phyloP scores from a whole-genome alignment of 2,797 vertebrate species.

The Balearica regulorum region DNA sequence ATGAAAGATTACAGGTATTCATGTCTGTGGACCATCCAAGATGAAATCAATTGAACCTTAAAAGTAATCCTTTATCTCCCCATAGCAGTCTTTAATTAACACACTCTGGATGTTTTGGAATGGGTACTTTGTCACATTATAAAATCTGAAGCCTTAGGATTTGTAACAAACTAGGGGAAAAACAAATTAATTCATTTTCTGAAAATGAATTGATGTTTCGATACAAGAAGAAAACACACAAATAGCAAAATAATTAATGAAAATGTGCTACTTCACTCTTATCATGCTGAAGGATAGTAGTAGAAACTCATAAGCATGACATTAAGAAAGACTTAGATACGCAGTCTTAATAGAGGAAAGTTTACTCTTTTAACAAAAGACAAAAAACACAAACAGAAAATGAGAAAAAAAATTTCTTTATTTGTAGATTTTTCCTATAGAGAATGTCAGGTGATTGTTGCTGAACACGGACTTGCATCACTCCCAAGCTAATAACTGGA shows the following conservation, averaged over 20 bases:
- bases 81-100: constrained; percentile 41
- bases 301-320: neutral
- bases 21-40: neutral
- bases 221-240: neutral
- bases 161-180: neutral
- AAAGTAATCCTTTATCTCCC: constrained; percentile 9
- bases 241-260: neutral
- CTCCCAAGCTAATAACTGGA: neutral
- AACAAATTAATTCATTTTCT: neutral
- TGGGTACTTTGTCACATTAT: neutral
- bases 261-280: neutral
- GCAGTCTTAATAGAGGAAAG: neutral
- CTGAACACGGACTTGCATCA: neutral
- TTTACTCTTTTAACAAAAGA: neutral
- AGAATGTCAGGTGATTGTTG: neutral
- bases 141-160: neutral
- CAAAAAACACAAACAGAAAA: neutral
- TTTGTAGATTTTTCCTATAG: neutral
- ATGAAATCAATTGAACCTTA: constrained; percentile 12
- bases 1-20: neutral
- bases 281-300: neutral
- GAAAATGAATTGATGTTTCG: constrained; percentile 8
- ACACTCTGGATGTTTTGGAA: neutral
- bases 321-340: neutral
- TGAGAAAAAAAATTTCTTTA: neutral